Evolutionary conservation across 64 coral and sea anemone genomes (phyloP).

Genomic region (Exaiptasia diaphana): DNA sequence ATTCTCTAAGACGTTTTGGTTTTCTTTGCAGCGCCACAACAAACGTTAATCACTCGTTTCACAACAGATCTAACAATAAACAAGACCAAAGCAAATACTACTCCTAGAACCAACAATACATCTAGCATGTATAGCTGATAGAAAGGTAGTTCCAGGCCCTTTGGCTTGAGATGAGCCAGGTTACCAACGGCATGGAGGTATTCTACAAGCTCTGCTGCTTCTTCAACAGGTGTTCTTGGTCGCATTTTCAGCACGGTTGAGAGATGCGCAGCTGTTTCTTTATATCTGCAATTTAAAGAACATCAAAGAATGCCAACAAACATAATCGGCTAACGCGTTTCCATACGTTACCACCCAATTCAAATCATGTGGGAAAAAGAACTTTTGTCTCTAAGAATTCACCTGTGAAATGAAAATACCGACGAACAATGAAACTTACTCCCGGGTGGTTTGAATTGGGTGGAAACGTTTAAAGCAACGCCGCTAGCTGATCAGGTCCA

Average conservation of each 20-base stretch:
- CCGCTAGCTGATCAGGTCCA: too few relatives aligned
- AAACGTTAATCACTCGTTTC: background rate
- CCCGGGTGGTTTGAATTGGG: too few relatives aligned
- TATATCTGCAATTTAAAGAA: too few relatives aligned
- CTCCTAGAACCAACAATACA: background rate
- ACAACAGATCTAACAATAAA: background rate
- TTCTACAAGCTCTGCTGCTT: background rate
- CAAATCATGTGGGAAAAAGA: too few relatives aligned
- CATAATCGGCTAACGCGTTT: too few relatives aligned
- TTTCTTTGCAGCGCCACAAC: background rate
- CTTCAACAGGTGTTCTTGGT: background rate
- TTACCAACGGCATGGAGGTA: slow-evolving; percentile 32
- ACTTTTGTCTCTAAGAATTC: too few relatives aligned
- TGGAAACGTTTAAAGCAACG: too few relatives aligned
- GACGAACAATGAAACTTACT: too few relatives aligned
- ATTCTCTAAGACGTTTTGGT: background rate
- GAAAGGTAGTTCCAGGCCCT: slow-evolving; percentile 6
- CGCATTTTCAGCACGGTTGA: background rate
- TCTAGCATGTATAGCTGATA: slow-evolving; percentile 36
- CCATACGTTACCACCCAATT: too few relatives aligned
- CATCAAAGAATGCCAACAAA: too few relatives aligned
- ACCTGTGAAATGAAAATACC: too few relatives aligned
- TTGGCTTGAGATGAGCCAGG: slow-evolving; percentile 11
- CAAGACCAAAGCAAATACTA: background rate
- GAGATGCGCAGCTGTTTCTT: background rate